Evolutionary conservation across 2,797 vertebrate genomes (phyloP).

Genomic region (Coranthus polyacanthus): DNA sequence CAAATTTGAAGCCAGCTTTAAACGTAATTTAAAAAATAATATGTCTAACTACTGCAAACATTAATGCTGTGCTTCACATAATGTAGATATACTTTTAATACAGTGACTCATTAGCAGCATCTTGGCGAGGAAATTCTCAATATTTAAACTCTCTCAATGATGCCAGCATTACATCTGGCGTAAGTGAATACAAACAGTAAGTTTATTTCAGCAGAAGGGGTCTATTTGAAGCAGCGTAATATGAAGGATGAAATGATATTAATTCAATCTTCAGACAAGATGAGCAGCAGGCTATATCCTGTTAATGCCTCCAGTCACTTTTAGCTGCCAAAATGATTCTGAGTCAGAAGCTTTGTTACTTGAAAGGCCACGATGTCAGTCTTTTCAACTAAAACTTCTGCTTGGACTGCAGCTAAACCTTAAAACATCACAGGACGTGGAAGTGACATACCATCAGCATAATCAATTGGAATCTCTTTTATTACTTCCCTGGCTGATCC

Average conservation of each 20-base stretch:
- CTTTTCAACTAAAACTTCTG: slow-evolving; percentile 56
- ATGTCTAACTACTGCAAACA: background rate
- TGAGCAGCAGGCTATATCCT: slow-evolving; percentile 33
- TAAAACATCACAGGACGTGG: slow-evolving; percentile 20
- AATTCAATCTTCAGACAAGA: slow-evolving; percentile 53
- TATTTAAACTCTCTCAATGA: slow-evolving; percentile 30
- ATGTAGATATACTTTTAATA: background rate
- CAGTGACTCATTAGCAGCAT: slow-evolving; percentile 9
- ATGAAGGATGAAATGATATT: slow-evolving; percentile 40
- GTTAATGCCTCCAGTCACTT: slow-evolving; percentile 35
- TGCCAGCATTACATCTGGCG: slow-evolving; percentile 33
- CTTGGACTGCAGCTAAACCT: slow-evolving; percentile 39
- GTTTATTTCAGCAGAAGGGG: slow-evolving; percentile 16
- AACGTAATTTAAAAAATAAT: background rate
- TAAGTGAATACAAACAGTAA: slow-evolving; percentile 33
- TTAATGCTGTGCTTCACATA: background rate
- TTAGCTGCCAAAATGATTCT: slow-evolving; percentile 48
- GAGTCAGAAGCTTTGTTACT: slow-evolving; percentile 50
- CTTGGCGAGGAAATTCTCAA: slow-evolving; percentile 19
- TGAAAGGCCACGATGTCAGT: slow-evolving; percentile 52
- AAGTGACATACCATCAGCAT: slow-evolving; percentile 52
- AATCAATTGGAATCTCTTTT: slow-evolving; percentile 71
- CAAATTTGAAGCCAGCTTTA: background rate
- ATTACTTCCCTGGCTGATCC: slow-evolving; percentile 64
- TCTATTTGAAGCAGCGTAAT: slow-evolving; percentile 30